Evolutionary conservation across 2,797 vertebrate genomes (phyloP).

Genomic region (Hephaestus fuliginosus): DNA sequence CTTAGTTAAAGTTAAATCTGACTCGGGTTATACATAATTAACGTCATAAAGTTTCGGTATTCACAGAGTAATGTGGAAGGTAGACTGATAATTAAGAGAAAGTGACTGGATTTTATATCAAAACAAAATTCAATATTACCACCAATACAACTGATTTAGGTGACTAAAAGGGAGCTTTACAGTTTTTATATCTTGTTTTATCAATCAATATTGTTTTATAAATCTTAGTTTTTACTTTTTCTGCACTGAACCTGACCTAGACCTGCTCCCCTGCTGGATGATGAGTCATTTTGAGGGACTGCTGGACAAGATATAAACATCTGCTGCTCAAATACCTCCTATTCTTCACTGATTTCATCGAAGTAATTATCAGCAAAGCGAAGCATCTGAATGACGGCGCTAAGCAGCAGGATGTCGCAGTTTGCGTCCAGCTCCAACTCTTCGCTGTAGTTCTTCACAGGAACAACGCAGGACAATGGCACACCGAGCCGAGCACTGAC

Average conservation of each 20-base stretch:
- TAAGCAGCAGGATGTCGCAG: conserved; percentile 84
- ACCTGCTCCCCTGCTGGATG: too few species aligned
- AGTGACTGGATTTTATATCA: not conserved
- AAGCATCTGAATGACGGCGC: conserved; percentile 76
- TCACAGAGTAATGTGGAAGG: not conserved
- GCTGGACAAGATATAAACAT: not conserved
- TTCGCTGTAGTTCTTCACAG: conserved; percentile 85
- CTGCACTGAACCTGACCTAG: too few species aligned
- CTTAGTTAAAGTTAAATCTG: not conserved
- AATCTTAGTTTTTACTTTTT: too few species aligned
- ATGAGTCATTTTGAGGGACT: too few species aligned
- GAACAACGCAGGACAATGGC: conserved; percentile 80
- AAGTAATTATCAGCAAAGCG: conserved; percentile 79
- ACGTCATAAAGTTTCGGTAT: not conserved
- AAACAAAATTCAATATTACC: not conserved
- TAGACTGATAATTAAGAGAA: too few species aligned
- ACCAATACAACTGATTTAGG: not conserved
- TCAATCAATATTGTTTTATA: not conserved
- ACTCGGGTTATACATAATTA: not conserved
- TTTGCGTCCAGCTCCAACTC: conserved; percentile 77
- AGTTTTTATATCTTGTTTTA: not conserved
- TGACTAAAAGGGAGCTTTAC: not conserved
- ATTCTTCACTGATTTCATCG: conserved; percentile 66
- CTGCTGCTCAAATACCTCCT: not conserved
- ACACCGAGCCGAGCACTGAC: conserved; percentile 77